Base-by-base conservation (phyloP, 2,888 invertebrate genomes). In the Thelaira solivaga region DNA sequence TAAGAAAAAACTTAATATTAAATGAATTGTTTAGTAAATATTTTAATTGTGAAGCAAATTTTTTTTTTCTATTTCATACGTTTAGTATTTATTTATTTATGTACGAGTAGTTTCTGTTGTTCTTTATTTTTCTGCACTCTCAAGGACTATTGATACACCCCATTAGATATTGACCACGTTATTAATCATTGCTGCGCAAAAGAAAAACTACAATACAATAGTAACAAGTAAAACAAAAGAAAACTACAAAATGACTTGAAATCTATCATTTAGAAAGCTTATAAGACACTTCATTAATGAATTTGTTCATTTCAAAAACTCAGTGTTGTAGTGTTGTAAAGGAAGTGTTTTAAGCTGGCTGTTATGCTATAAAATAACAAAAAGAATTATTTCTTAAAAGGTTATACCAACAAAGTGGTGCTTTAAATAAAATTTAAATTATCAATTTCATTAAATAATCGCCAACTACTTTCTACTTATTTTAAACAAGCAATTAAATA, bases 161-260 rank as follows among this genome's bases (percentile, higher is more conserved):
- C 34, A 47, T 62, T 47, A 62, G 47, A 34, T 34, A 24, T 22
- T 34, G 62, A 34, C 34, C 47, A 47, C 47, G 7, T 34, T 24
- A 62, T 36, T 47, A 36, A 47, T 62, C 62, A 62, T 47, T 62
- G 10, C 22, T 16, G 18, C 1, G n/a, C n/a, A 24, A 34, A 34
- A 16, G 4, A 51, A 31, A 53, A 53, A 34, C 22, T n/a, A 22
- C 16, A 13, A 13, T 13, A 18, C 10, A 13, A 57, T 16, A 5
- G 34, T 34, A 53, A 53, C 34, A 53, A 53, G 31, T 26, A 26
- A 3, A 36, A n/a, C 1, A 36, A n/a, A n/a, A 13, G 6, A 39
- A 4, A 13, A 13, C 13, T 4, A 39, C 2, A 39, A 6, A 39
- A 39, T 13, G 5, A 39, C 13, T 10, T 13, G 16, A 39, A 39